Evolutionary conservation across 2,888 invertebrate species (phyloP), one percentile per base, ranked within the genome.

Genomic region (Lepidochitona cinerea): DNA sequence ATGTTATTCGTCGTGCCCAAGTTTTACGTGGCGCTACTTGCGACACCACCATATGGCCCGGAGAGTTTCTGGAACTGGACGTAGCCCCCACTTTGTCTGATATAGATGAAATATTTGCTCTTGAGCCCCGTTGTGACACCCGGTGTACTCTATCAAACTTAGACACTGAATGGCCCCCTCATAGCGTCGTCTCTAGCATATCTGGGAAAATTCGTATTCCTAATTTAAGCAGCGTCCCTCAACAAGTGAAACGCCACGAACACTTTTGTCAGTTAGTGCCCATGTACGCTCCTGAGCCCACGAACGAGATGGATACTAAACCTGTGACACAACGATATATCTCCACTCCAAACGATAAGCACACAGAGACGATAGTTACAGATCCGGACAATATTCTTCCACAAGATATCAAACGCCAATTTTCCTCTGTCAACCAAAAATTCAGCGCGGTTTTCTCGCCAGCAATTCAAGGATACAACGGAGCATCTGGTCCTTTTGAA

Each of bases 361-460:
- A n/a, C n/a, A n/a, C n/a, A n/a, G n/a, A n/a, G n/a, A n/a, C n/a
- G n/a, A n/a, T n/a, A n/a, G n/a, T n/a, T n/a, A n/a, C n/a, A 1
- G 78, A 78, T 52, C 79, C 78, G 0, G 74, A 79, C 59, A 68
- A 68, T 12, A n/a, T 73, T 9, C 53, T 78, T 26, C 35, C 76
- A 54, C 33, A 35, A 26, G 37, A 37, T 12, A 23, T 32, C 7
- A 26, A 41, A n/a, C 18, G n/a, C 12, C 35, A 71, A 18, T 81
- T 81, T 59, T 36, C 52, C 0, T 6, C 23, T 1, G 6, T 75
- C 0, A 35, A 76, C 0, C 5, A 64, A 2, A 33, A 75, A 65
- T 77, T 71, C 54, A 79, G 77, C 37, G 35, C 71, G n/a, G 75
- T 79, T 1, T 83, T 83, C 70, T 67, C 76, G 36, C 72, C 76